Percentiles rank a stretch among this genome's conserved stretches.
Conservation (phyloP, 2,888 invertebrate species). For the Tipula vernalis region DNA sequence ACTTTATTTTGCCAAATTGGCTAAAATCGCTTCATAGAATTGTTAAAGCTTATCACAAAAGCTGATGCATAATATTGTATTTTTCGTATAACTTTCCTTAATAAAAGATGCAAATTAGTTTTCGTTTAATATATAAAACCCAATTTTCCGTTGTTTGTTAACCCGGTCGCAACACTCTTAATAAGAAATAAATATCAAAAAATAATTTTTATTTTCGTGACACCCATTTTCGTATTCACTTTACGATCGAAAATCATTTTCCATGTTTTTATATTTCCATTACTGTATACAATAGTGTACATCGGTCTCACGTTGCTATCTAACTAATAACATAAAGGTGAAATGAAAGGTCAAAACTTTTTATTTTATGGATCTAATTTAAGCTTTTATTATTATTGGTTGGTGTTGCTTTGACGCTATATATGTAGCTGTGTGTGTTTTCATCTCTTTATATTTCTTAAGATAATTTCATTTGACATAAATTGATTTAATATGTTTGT, state of each 20-base stretch:
- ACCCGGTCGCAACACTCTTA: too few species aligned
- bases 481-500: neutral
- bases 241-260: neutral
- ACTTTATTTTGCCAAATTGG: too few species aligned
- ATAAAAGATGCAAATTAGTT: too few species aligned
- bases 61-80: too few species aligned
- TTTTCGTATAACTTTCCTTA: too few species aligned
- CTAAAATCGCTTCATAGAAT: too few species aligned
- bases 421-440: neutral
- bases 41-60: too few species aligned
- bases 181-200: too few species aligned
- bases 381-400: neutral
- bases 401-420: neutral
- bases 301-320: neutral
- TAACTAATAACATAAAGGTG: neutral
- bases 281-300: neutral
- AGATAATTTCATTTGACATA: neutral
- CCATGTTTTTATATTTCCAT: neutral
- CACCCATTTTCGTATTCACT: too few species aligned
- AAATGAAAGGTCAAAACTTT: neutral
- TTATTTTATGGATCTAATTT: neutral
- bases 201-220: too few species aligned
- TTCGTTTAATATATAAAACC: too few species aligned
- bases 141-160: too few species aligned
- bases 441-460: neutral